Base-by-base conservation (phyloP, 2,888 invertebrate species). In the Torymus tubicola region DNA sequence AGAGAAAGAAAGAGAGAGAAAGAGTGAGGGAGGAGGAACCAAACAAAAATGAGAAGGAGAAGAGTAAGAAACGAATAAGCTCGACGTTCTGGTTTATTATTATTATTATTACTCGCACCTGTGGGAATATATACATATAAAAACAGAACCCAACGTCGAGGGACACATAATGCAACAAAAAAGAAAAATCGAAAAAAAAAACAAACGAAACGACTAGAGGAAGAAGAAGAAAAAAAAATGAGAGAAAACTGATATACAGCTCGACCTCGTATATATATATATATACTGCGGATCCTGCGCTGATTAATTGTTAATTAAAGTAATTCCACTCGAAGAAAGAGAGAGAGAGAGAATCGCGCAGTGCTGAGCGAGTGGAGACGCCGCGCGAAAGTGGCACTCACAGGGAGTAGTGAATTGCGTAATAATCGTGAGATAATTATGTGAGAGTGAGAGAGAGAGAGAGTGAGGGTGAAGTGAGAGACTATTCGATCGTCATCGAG, bases 371-470 rank as follows among this genome's bases (percentile, higher is more conserved):
- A 52, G 55, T n/a, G 14, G 69, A n/a, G 31, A 57, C 14, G 31
- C 31, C 11, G 57, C 50, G 52, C n/a, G 24, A 55, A 57, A 69
- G 16, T 52, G 53, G 21, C 53, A 31, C 31, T 31, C 31, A 31
- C 31, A 0, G 31, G 31, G 31, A 31, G 3, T 31, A n/a, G n/a
- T n/a, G 31, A 31, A 31, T 31, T 31, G 31, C 78, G 82, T 74
- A 75, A 82, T 67, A 80, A 81, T 81, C 82, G 82, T 83, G 78
- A 80, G 82, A 82, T 77, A 81, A 83, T 74, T 81, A 83, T 73
- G n/a, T 42, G 10, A 18, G 8, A 69, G 52, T 24, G 13, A 24
- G 16, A 67, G 21, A 68, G 42, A 5, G 12, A 50, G 13, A 16
- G 10, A 16, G 18, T 11, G 76, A 81, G 60, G 80, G 75, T 82